Percentiles rank a stretch among this genome's conserved stretches.
phyloP scores from a whole-genome alignment of 2,113 vertebrate species.

The Piaya cayana region DNA sequence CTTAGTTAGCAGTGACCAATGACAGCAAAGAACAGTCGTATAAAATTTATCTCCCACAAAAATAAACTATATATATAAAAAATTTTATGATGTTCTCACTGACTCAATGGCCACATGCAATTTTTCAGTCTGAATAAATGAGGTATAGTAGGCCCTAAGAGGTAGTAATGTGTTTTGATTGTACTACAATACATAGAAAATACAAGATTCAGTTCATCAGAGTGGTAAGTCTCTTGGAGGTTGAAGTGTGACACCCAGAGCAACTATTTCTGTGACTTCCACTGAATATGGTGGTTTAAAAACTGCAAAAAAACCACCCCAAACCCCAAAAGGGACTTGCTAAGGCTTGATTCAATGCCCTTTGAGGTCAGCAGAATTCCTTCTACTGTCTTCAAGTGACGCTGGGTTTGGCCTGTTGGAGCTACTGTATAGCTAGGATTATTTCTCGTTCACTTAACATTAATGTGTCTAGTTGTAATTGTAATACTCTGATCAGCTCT shows the following conservation, averaged over 20 bases:
- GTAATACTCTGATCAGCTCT: slow-evolving; percentile 44
- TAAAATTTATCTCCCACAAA: slow-evolving; percentile 95
- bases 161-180: slow-evolving; percentile 97
- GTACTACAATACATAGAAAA: slow-evolving; percentile 87
- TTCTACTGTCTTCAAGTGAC: slow-evolving; percentile 17
- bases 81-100: slow-evolving; percentile 91
- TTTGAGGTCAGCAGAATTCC: slow-evolving; percentile 14
- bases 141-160: slow-evolving; percentile 95
- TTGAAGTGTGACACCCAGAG: slow-evolving; percentile 64
- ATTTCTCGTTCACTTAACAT: slow-evolving; percentile 47
- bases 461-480: slow-evolving; percentile 5
- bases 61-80: slow-evolving; percentile 95
- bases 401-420: slow-evolving; percentile 60
- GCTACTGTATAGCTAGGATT: slow-evolving; percentile 51
- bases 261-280: slow-evolving; percentile 60
- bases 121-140: slow-evolving; percentile 91
- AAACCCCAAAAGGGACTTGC: slow-evolving; percentile 24
- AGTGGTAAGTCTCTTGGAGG: slow-evolving; percentile 78
- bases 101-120: slow-evolving; percentile 85
- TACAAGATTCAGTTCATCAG: slow-evolving; percentile 80
- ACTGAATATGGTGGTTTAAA: slow-evolving; percentile 69
- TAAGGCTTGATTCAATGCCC: slow-evolving; percentile 16
- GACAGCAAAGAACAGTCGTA: slow-evolving; percentile 90
- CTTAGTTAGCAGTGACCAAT: slow-evolving; percentile 83
- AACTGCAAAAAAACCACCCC: not conserved